These are phyloP conservation scores for Mobula hypostoma DNA, from an alignment of 2,113 vertebrate genomes.

Conservation along the genomic window DNA sequence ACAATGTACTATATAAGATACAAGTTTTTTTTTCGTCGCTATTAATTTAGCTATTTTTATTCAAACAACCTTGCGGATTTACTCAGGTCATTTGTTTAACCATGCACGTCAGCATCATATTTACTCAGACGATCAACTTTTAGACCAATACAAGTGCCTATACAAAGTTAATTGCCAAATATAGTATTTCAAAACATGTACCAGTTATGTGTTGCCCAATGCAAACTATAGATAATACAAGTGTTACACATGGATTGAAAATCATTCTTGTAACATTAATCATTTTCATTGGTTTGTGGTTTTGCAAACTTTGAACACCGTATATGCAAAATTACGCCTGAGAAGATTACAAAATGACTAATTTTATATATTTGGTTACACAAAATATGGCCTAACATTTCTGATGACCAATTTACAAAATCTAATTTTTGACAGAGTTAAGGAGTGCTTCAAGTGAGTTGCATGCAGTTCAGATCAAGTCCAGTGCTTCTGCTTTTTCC, in stretches of 20 bases:
- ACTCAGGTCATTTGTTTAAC: not conserved
- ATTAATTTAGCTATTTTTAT: not conserved
- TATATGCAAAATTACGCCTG: not conserved
- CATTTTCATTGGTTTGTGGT: conserved; percentile 1
- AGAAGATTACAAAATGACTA: conserved; percentile 29
- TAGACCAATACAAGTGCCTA: no score
- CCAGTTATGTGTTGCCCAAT: not conserved
- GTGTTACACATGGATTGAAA: conserved; percentile 18
- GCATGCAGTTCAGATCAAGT: not conserved
- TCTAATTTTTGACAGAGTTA: not conserved
- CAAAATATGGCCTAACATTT: not conserved
- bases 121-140: no score
- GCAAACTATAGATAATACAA: conserved; percentile 15
- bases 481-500: not conserved
- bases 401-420: conserved; percentile 31
- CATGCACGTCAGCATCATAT: not conserved
- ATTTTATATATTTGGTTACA: not conserved
- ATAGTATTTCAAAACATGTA: conserved; percentile 11
- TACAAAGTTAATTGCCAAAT: not conserved
- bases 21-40: not conserved
- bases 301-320: not conserved
- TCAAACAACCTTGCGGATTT: not conserved
- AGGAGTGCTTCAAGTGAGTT: not conserved
- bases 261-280: conserved; percentile 27
- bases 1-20: not conserved